A percentile compares a stretch with the other conserved stretches of the same genome.
phyloP scores from a whole-genome alignment of 2,113 vertebrate genomes.

The Synodontis membranacea region DNA sequence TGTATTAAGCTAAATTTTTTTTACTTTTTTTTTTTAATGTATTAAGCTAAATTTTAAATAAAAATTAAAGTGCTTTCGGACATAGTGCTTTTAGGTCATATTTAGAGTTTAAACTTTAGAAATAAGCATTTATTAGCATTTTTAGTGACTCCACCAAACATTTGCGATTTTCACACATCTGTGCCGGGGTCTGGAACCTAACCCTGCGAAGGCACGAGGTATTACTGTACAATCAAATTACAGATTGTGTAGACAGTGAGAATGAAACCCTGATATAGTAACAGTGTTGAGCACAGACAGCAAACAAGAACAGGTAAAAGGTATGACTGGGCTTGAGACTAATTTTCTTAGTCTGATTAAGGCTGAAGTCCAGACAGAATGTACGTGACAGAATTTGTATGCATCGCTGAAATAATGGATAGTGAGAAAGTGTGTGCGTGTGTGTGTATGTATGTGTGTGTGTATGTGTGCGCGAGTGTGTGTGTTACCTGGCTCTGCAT shows the following conservation, averaged over 20 bases:
- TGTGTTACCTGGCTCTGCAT: conserved; percentile 91
- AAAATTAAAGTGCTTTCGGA: too few relatives aligned
- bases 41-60: too few relatives aligned
- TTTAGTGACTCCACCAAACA: too few relatives aligned
- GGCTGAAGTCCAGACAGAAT: background rate
- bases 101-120: too few relatives aligned
- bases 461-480: background rate
- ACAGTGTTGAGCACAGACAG: background rate
- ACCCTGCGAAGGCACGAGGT: too few relatives aligned
- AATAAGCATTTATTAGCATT: too few relatives aligned
- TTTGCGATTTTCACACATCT: too few relatives aligned
- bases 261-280: conserved; percentile 6
- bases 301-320: background rate
- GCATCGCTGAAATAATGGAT: background rate
- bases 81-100: too few relatives aligned
- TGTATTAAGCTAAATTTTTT: too few relatives aligned
- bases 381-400: background rate
- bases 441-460: background rate
- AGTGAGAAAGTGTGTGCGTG: background rate
- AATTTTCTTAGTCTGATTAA: background rate
- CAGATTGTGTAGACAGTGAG: background rate
- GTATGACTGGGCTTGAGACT: background rate
- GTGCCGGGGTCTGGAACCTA: too few relatives aligned
- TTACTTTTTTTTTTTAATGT: too few relatives aligned
- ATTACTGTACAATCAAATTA: too few relatives aligned